Evolutionary conservation across 2,888 invertebrate genomes (phyloP).

Genomic region (Melanchra persicariae): DNA sequence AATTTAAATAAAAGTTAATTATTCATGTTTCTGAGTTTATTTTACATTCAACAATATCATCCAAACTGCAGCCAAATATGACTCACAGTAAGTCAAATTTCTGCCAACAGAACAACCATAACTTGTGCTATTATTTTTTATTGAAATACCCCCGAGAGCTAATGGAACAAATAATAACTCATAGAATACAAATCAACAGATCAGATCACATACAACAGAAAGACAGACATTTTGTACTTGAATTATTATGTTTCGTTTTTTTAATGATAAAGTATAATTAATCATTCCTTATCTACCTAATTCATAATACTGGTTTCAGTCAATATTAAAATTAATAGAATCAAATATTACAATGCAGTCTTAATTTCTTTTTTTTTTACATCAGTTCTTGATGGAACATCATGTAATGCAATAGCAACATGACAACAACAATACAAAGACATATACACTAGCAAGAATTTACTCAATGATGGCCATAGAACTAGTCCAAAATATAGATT

Average conservation of each 20-base stretch:
- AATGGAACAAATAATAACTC: slow-evolving; percentile 19
- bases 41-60: slow-evolving; percentile 29
- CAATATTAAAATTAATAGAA: slow-evolving; percentile 46
- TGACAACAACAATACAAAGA: slow-evolving; percentile 86
- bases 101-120: slow-evolving; percentile 14
- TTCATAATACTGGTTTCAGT: slow-evolving; percentile 53
- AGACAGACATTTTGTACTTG: slow-evolving; percentile 36
- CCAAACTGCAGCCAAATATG: slow-evolving; percentile 35
- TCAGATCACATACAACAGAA: background rate
- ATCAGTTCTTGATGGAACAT: slow-evolving; percentile 82
- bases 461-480: slow-evolving; percentile 78
- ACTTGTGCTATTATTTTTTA: slow-evolving; percentile 2
- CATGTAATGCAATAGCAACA: slow-evolving; percentile 84
- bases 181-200: background rate
- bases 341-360: slow-evolving; percentile 55
- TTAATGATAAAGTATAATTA: slow-evolving; percentile 25
- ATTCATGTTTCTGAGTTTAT: slow-evolving; percentile 7
- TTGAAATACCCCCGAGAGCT: slow-evolving; percentile 5
- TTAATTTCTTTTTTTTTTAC: slow-evolving; percentile 62
- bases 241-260: slow-evolving; percentile 8
- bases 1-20: slow-evolving; percentile 68
- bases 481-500: slow-evolving; percentile 92
- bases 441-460: slow-evolving; percentile 76
- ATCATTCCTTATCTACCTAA: slow-evolving; percentile 28
- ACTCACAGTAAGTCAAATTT: slow-evolving; percentile 29